Evolutionary conservation across 1,140 invertebrate genomes (phyloP), one percentile per base, ranked within the genome.

Genomic region (Ceratina australensis): DNA sequence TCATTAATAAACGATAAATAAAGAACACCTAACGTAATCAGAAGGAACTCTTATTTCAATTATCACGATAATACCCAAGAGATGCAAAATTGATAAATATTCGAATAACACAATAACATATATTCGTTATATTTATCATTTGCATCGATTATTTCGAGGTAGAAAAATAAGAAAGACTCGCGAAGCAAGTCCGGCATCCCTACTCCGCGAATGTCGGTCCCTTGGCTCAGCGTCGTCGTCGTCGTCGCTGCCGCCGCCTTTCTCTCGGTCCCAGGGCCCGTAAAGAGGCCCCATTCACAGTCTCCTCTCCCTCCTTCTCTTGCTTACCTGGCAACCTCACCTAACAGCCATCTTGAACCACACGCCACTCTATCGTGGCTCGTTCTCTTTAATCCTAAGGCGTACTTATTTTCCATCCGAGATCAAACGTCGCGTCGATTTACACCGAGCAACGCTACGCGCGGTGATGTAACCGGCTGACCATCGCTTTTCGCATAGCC

Each of bases 311-410:
- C 66, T 50, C 56, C 20, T 72, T 7, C 63, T 81, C 64, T 42
- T 65, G n/a, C 80, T 72, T 78, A 82, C 82, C 85, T 86, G 82
- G 74, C 74, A 80, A 79, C 67, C 74, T 77, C 65, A 84, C 84
- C 81, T 72, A 77, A 73, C 85, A 79, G 86, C 86, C 86, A 87
- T 87, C 85, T 87, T 87, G 75, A 81, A 42, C 54, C 72, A 64
- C 24, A 71, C 65, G 56, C 16, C 49, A 64, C 65, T 57, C 60
- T 74, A 74, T 85, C 80, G 71, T 76, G 79, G 75, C 78, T 86
- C 79, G 84, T 76, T 77, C 63, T 61, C 75, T 54, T 61, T 78
- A 42, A 42, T 42, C 33, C 5, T 74, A 49, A 63, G 59, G 33
- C 72, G 57, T 57, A n/a, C n/a, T n/a, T n/a, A 75, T 77, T 83